A percentile compares a stretch with the other conserved stretches of the same genome.
Conservation (phyloP, 2,888 invertebrate species). For the Bruchidius siliquastri region DNA sequence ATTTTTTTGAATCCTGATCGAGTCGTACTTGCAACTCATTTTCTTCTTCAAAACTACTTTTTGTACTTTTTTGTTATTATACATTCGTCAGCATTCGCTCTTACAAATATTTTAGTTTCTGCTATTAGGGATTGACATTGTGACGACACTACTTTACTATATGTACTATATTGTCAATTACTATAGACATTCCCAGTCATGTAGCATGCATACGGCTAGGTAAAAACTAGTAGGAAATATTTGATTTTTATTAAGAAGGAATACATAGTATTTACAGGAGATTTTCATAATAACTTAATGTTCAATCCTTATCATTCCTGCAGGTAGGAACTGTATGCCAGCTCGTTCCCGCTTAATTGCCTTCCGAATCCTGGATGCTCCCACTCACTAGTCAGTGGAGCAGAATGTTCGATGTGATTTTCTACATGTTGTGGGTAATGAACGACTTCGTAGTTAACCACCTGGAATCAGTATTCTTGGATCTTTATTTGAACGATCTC, state of each 20-base stretch:
- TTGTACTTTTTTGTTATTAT: too few species aligned
- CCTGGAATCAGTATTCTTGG: conserved; percentile 32
- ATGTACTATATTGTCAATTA: too few species aligned
- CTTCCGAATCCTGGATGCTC: conserved; percentile 61
- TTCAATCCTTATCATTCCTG: background rate
- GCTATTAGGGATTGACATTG: too few species aligned
- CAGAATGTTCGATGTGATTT: conserved; percentile 49
- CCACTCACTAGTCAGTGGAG: conserved; percentile 41
- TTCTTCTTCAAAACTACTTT: too few species aligned
- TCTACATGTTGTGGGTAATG: conserved; percentile 67
- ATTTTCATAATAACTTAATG: background rate
- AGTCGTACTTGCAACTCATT: too few species aligned
- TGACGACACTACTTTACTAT: too few species aligned
- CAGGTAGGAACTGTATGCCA: conserved; percentile 53
- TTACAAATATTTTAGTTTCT: too few species aligned
- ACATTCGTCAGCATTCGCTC: too few species aligned
- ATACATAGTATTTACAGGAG: background rate
- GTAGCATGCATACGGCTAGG: too few species aligned
- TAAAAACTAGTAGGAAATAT: background rate
- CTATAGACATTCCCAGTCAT: too few species aligned
- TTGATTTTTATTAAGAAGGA: background rate
- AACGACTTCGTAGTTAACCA: conserved; percentile 81
- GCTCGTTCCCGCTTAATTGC: conserved; percentile 54
- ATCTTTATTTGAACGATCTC: too few species aligned
- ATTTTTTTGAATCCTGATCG: too few species aligned